Evolutionary conservation across 2,797 vertebrate species (phyloP), one percentile per base, ranked within the genome.

Genomic region (Xyrichtys novacula): DNA sequence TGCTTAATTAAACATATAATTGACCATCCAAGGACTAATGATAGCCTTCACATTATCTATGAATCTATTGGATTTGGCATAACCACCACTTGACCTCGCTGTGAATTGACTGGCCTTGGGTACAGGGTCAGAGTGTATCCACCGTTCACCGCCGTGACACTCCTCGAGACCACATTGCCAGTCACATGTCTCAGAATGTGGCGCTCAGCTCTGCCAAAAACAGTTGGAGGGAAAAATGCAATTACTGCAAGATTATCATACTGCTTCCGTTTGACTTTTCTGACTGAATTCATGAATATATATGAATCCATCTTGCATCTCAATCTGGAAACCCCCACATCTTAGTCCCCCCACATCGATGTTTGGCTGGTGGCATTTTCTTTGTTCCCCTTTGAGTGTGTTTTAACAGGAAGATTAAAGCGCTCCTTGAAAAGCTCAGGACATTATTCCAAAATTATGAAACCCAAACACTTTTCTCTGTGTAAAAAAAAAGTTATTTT

Each of bases 221-320:
- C 81, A 89, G 85, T 84, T 62, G 83, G 81, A 88, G 78, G 74
- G 81, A 84, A 88, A 90, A 91, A 91, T 89, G 87, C 90, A 91
- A 89, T 91, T 89, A 91, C 83, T 88, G 87, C 85, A 65, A 89
- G 86, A 92, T 91, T 91, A 91, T 91, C 88, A 90, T 91, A 93
- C 84, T 90, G 90, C 90, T 85, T 91, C 86, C 85, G 88, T 93
- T 89, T 88, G 89, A 91, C 87, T 93, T 91, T 92, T 91, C 84
- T 75, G 83, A 86, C 81, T 87, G 91, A 92, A 92, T 92, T 91
- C 85, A 93, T 93, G 91, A 93, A 92, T 92, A 92, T 90, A 91
- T 91, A 91, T 91, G 90, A 90, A 89, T 89, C 87, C 86, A 88
- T 90, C 89, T 90, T 87, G 89, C 84, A 88, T 90, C 89, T 91